These are phyloP conservation scores for Enteromius radiatus DNA, from an alignment of 2,797 vertebrate genomes.

Conservation along the genomic window DNA sequence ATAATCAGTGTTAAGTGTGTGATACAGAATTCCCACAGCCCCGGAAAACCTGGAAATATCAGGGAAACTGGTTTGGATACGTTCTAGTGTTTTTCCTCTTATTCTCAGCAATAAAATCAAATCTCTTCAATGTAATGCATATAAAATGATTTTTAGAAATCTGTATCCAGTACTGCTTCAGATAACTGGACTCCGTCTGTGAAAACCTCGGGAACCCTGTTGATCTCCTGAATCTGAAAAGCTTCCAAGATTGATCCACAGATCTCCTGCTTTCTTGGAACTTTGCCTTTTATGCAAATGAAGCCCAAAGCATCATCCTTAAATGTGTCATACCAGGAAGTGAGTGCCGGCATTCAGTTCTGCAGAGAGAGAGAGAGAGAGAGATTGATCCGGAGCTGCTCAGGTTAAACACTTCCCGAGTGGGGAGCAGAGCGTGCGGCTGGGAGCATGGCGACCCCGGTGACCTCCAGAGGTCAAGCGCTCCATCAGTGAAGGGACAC, in stretches of 20 bases:
- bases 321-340: conserved; percentile 67
- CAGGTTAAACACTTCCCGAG: conserved; percentile 47
- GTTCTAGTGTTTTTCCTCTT: neutral
- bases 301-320: conserved; percentile 59
- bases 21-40: neutral
- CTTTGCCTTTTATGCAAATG: conserved; percentile 64
- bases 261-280: conserved; percentile 44
- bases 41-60: neutral
- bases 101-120: too few relatives aligned
- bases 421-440: conserved; percentile 54
- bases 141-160: neutral
- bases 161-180: neutral
- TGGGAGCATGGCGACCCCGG: conserved; percentile 37
- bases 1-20: neutral
- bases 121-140: neutral
- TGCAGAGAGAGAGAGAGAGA: conserved; percentile 55
- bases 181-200: neutral
- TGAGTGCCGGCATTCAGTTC: conserved; percentile 56
- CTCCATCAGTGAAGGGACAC: conserved; percentile 37
- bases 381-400: conserved; percentile 38
- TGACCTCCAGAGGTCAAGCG: conserved; percentile 35
- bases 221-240: neutral
- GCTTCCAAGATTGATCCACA: neutral
- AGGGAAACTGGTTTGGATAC: neutral
- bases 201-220: neutral